Conservation (phyloP, 2,888 invertebrate species). For the Habrosyne pyritoides region DNA sequence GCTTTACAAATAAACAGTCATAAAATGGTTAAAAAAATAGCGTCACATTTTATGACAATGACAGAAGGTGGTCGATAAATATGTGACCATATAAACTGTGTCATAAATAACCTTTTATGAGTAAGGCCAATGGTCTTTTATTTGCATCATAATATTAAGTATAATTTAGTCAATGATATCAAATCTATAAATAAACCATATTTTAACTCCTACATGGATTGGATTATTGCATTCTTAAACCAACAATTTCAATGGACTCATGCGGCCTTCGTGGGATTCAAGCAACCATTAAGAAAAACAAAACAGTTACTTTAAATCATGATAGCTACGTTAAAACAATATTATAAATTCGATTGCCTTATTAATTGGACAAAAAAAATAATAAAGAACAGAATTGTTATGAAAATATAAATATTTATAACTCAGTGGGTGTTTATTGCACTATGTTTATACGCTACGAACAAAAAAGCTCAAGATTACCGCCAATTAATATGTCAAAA, state of each 20-base stretch:
- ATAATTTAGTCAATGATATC: too few species aligned
- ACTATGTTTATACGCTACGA: not conserved
- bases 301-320: slow-evolving; percentile 3
- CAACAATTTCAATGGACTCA: not conserved
- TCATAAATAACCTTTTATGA: too few species aligned
- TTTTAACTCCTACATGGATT: not conserved
- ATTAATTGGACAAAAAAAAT: slow-evolving; percentile 6
- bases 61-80: too few species aligned
- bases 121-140: too few species aligned
- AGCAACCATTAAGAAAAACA: slow-evolving; percentile 1
- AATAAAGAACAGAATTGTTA: not conserved
- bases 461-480: slow-evolving; percentile 2
- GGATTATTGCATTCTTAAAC: not conserved
- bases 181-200: too few species aligned
- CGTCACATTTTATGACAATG: too few species aligned
- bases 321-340: not conserved
- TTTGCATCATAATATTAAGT: too few species aligned
- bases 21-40: too few species aligned
- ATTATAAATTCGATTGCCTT: slow-evolving; percentile 4
- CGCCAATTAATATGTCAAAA: slow-evolving; percentile 6
- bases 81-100: too few species aligned
- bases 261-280: not conserved
- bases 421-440: slow-evolving; percentile 2
- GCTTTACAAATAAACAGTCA: too few species aligned
- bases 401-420: slow-evolving; percentile 2